Conservation (phyloP, 2,113 vertebrate species). For the Procapra przewalskii region DNA sequence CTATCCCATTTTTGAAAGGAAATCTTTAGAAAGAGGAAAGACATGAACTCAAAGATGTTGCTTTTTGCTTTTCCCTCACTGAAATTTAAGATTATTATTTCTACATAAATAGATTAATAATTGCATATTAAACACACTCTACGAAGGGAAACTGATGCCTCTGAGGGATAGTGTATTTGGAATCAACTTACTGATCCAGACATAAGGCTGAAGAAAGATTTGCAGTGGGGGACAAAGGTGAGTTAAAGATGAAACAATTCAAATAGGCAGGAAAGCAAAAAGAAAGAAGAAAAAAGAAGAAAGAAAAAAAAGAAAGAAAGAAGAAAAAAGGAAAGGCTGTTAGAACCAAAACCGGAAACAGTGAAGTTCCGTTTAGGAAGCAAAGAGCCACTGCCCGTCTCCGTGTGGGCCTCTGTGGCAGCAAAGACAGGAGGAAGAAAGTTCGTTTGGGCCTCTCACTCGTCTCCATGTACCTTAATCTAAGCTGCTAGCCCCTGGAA, state of each 20-base stretch:
- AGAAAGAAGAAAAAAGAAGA: not conserved
- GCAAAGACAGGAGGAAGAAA: not conserved
- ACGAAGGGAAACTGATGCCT: not conserved
- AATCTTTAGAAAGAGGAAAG: not conserved
- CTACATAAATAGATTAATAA: not conserved
- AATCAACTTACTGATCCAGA: not conserved
- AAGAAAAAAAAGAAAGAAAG: not conserved
- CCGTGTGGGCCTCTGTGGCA: not conserved
- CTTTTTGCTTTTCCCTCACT: not conserved
- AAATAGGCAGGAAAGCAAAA: not conserved
- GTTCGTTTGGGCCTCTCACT: not conserved
- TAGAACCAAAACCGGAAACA: not conserved
- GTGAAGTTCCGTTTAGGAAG: not conserved
- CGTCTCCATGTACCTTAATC: not conserved
- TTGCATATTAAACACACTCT: not conserved
- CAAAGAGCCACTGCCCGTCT: not conserved
- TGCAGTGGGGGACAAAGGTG: not conserved
- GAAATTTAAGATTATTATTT: not conserved
- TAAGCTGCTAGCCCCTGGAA: not conserved
- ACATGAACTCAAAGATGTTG: not conserved
- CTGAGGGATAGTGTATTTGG: not conserved
- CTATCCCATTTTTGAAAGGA: constrained; percentile 35
- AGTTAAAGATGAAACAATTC: not conserved
- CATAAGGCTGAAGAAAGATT: not conserved
- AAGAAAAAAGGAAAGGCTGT: not conserved